Evolutionary conservation across 2,888 invertebrate genomes (phyloP).

Genomic region (Liopterus haemorrhoidalis): DNA sequence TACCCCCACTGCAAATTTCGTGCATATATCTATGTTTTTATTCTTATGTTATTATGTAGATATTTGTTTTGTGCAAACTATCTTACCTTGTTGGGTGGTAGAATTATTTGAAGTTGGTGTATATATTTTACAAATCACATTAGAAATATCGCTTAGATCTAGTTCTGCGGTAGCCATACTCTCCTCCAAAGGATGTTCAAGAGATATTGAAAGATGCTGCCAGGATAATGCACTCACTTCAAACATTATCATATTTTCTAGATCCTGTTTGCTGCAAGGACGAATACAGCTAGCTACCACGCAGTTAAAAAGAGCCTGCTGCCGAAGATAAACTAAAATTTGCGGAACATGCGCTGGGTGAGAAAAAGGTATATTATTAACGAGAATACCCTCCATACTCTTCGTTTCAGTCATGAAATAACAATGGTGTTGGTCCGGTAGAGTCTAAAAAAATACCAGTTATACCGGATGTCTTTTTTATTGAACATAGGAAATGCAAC

Average conservation of each 20-base stretch:
- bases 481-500: too few relatives aligned
- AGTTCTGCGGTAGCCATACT: constrained; percentile 90
- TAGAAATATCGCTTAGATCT: constrained; percentile 73
- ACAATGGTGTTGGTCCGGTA: constrained; percentile 91
- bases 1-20: too few relatives aligned
- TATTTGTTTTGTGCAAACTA: too few relatives aligned
- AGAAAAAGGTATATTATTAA: constrained; percentile 81
- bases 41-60: too few relatives aligned
- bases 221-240: constrained; percentile 87
- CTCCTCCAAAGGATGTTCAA: constrained; percentile 90
- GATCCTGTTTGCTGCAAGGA: constrained; percentile 69
- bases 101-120: constrained; percentile 49
- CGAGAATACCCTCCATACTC: constrained; percentile 67
- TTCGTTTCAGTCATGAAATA: constrained; percentile 85
- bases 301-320: constrained; percentile 88
- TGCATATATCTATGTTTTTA: too few relatives aligned
- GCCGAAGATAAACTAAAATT: constrained; percentile 75
- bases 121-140: constrained; percentile 72
- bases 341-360: constrained; percentile 89
- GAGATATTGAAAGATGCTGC: constrained; percentile 81
- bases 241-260: constrained; percentile 76
- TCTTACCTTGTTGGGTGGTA: constrained; percentile 37
- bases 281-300: constrained; percentile 84
- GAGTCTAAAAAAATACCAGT: constrained; percentile 52
- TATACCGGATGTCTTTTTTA: background rate